These are phyloP conservation scores for Ochotona curzoniae DNA, from an alignment of 2,113 vertebrate genomes.

Conservation along the genomic window DNA sequence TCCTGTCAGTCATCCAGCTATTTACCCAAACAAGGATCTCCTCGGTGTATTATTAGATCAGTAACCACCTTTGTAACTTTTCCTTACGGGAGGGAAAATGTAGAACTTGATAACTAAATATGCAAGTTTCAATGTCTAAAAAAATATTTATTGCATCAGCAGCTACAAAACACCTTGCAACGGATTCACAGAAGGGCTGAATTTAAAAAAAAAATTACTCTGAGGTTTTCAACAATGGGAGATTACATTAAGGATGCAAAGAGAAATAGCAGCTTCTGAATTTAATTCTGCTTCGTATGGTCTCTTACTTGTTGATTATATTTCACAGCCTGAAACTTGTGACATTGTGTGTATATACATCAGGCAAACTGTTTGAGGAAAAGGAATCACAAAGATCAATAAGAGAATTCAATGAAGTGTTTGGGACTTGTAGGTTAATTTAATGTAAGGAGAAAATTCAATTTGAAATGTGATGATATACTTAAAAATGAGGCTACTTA, in stretches of 20 bases:
- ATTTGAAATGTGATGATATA: slow-evolving; percentile 78
- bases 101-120: slow-evolving; percentile 36
- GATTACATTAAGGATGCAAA: slow-evolving; percentile 79
- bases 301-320: slow-evolving; percentile 83
- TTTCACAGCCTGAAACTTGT: slow-evolving; percentile 85
- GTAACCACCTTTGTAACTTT: slow-evolving; percentile 63
- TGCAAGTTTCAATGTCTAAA: slow-evolving; percentile 71
- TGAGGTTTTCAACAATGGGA: slow-evolving; percentile 81
- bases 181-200: slow-evolving; percentile 77
- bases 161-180: slow-evolving; percentile 66
- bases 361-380: slow-evolving; percentile 70
- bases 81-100: slow-evolving; percentile 60
- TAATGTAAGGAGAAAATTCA: slow-evolving; percentile 74
- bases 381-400: slow-evolving; percentile 64
- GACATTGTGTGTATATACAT: slow-evolving; percentile 80
- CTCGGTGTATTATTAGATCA: slow-evolving; percentile 61
- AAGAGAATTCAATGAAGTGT: slow-evolving; percentile 70
- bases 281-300: slow-evolving; percentile 85
- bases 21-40: slow-evolving; percentile 68
- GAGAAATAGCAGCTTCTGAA: slow-evolving; percentile 82
- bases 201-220: slow-evolving; percentile 82
- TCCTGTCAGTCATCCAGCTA: slow-evolving; percentile 54
- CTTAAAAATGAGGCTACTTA: slow-evolving; percentile 69
- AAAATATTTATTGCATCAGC: slow-evolving; percentile 68
- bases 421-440: slow-evolving; percentile 79